Conservation (phyloP, 2,888 invertebrate genomes). For the Phalera bucephala region DNA sequence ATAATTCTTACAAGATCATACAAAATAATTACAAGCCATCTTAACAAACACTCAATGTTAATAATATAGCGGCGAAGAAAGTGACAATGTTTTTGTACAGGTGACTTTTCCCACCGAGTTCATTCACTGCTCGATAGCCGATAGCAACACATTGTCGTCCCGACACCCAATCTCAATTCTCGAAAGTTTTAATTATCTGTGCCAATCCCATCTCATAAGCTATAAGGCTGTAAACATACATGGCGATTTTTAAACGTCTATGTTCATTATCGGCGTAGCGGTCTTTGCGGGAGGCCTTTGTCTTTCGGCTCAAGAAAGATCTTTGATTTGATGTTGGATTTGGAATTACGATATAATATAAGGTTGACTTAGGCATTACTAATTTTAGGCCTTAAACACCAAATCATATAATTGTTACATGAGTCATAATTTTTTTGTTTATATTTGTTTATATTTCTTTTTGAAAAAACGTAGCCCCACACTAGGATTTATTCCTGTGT, state of each 20-base stretch:
- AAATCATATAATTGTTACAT: no score
- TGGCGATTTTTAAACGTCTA: background rate
- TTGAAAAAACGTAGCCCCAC: no score
- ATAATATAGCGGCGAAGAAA: conserved; percentile 21
- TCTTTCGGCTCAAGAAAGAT: no score
- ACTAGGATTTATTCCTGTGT: no score
- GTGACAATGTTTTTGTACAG: conserved; percentile 17
- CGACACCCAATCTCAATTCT: conserved; percentile 47
- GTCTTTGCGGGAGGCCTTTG: no score
- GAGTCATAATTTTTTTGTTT: no score
- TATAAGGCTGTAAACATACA: conserved; percentile 5
- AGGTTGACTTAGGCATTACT: no score
- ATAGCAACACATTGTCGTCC: conserved; percentile 37
- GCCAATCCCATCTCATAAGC: conserved; percentile 39
- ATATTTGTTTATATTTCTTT: no score
- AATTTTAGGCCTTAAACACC: no score
- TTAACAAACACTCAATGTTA: conserved; percentile 3
- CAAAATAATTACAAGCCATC: conserved; percentile 13
- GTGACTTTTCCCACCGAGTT: conserved; percentile 27
- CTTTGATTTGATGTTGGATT: no score
- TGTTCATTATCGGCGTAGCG: no score
- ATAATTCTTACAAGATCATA: conserved; percentile 7
- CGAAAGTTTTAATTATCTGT: conserved; percentile 66
- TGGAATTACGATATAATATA: no score
- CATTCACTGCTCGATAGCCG: conserved; percentile 28